Evolutionary conservation across 2,113 vertebrate species (phyloP).

Genomic region (Gavialis gangeticus): DNA sequence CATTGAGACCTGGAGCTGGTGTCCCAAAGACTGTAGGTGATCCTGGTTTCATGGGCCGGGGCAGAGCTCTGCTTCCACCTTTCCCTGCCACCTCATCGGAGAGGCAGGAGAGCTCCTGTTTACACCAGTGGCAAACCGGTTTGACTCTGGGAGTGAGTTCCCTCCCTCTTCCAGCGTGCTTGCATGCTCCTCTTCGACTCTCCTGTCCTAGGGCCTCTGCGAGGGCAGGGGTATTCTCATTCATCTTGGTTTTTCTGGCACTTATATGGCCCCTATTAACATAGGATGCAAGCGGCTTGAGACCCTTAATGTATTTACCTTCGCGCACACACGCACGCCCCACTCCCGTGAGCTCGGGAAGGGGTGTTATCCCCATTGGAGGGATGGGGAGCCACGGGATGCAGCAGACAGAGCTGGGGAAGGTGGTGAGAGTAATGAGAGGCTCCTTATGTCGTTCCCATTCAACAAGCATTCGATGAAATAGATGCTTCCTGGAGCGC

Average conservation of each 20-base stretch:
- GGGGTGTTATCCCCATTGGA: conserved; percentile 7
- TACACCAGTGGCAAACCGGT: neutral
- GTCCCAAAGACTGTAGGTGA: neutral
- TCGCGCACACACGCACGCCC: conserved; percentile 60
- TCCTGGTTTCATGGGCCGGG: too few relatives aligned
- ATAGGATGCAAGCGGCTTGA: conserved; percentile 40
- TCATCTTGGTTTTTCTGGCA: conserved; percentile 64
- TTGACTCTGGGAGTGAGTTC: neutral
- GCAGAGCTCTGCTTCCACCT: neutral
- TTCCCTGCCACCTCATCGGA: neutral
- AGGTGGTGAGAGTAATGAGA: neutral
- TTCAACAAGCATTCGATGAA: too few relatives aligned
- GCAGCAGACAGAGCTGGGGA: conserved; percentile 45
- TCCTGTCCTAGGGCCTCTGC: conserved; percentile 37
- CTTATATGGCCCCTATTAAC: conserved; percentile 65
- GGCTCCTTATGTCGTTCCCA: neutral
- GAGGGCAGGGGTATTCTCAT: conserved; percentile 55
- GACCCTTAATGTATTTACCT: conserved; percentile 71
- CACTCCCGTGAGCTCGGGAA: conserved; percentile 43
- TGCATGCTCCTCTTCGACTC: neutral
- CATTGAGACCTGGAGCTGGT: neutral
- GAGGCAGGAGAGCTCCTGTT: neutral
- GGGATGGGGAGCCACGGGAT: conserved; percentile 51
- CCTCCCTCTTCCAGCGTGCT: conserved; percentile 2
- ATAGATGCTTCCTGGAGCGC: too few relatives aligned